Base-by-base conservation (phyloP, 2,797 vertebrate genomes). In the Protosalanx chinensis region DNA sequence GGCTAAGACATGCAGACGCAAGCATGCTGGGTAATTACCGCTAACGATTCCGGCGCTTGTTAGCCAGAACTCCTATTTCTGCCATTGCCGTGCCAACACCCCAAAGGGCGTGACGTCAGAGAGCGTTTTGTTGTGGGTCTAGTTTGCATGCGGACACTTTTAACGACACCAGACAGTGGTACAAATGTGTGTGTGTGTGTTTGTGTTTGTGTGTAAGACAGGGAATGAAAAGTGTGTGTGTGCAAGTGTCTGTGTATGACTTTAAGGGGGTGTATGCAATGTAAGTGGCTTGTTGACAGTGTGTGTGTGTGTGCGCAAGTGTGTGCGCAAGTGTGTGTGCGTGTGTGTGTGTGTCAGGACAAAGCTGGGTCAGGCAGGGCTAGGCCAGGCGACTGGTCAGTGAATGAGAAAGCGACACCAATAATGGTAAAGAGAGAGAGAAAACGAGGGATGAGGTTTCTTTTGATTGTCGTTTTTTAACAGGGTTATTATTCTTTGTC, bases 21-120 rank as follows among this genome's bases (percentile, higher is more conserved):
- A 73, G 90, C 87, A 92, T 91, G 92, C 82, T 90, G 90, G 87
- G 87, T 93, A 92, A 94, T 93, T 93, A 92, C 84, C 79, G 89
- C 90, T 93, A 93, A 93, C 88, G 88, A 92, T 82, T 84, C 81
- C 51, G 83, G 80, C 61, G 79, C 90, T 91, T 77, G 89, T 90
- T 88, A 88, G 88, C 82, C 78, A 84, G 81, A 74, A 82, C 84
- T 83, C 84, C 87, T 89, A 88, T 90, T 91, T 87, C 89, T 89
- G 82, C 82, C 76, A 78, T 80, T 1, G 68, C 76, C 71, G 75
- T 88, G 91, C 89, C 90, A 91, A 90, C 91, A 92, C 90, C 90
- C 88, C 66, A 73, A 46, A 63, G 82, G 32, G 71, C 69, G 86
- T 92, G 92, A 93, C 91, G 92, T 93, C 88, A 93, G 88, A 85